Evolutionary conservation across 2,113 vertebrate species (phyloP).

Genomic region (Larimichthys crocea): DNA sequence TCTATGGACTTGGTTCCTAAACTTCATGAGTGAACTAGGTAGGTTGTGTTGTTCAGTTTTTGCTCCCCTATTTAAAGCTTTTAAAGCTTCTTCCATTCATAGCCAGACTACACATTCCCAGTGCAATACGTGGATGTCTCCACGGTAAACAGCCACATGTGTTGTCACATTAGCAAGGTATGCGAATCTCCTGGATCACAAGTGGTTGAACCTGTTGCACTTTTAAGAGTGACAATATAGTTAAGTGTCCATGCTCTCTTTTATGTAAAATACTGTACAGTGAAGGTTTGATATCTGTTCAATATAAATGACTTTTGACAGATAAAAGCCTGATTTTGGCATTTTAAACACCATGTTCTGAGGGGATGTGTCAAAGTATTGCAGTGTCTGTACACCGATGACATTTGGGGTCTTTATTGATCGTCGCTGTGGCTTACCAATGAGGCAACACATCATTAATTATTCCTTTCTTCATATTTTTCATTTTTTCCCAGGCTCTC

Average conservation of each 20-base stretch:
- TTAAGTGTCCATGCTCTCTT: not conserved
- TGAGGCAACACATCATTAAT: not conserved
- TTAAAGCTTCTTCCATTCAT: not conserved
- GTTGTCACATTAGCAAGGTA: not conserved
- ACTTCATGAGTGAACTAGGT: not conserved
- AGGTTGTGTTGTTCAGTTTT: not conserved
- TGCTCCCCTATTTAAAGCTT: not conserved
- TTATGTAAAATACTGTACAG: not conserved
- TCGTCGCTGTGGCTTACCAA: not conserved
- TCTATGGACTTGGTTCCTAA: not conserved
- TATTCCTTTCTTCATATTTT: constrained; percentile 12
- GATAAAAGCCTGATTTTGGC: not conserved
- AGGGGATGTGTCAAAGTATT: not conserved
- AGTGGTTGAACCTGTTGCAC: not conserved
- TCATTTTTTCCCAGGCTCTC: not conserved
- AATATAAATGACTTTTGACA: not conserved
- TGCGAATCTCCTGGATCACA: not conserved
- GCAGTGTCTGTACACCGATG: not conserved
- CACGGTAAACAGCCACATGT: not conserved
- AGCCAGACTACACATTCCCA: not conserved
- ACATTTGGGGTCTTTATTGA: constrained; percentile 12
- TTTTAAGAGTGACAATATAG: not conserved
- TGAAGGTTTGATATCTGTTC: not conserved
- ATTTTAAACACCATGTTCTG: not conserved
- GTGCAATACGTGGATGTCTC: not conserved